A percentile compares a stretch with the other conserved stretches of the same genome.
Conservation (phyloP, 2,797 vertebrate genomes). For the Sebastes iracundus region DNA sequence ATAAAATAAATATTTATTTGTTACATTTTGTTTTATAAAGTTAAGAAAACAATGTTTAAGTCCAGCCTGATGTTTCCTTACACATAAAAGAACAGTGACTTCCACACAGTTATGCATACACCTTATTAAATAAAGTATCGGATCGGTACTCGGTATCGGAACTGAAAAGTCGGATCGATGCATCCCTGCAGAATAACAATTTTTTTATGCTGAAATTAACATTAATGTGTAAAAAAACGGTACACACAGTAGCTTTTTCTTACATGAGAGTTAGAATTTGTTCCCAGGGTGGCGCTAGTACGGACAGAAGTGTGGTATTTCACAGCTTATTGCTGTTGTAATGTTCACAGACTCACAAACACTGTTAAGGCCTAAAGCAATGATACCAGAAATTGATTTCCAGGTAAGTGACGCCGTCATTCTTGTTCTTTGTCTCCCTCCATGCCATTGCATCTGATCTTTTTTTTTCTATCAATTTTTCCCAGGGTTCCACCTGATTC, state of each 20-base stretch:
- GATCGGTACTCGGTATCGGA: no score
- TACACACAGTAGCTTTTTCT: background rate
- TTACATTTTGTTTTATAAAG: no score
- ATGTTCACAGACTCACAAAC: background rate
- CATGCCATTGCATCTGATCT: background rate
- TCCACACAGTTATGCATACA: no score
- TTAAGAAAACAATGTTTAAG: no score
- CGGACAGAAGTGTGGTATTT: constrained; percentile 18
- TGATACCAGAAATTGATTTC: background rate
- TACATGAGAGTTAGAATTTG: background rate
- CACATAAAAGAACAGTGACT: no score
- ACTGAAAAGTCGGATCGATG: no score
- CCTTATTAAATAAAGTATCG: no score
- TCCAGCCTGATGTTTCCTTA: no score
- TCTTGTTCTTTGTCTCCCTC: background rate
- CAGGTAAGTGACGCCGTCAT: background rate
- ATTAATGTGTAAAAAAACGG: background rate
- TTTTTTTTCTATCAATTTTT: background rate
- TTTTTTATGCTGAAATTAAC: no score
- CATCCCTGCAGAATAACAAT: no score
- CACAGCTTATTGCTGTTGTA: constrained; percentile 2
- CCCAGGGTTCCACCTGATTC: constrained; percentile 95
- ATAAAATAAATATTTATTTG: no score
- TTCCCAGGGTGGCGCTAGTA: background rate
- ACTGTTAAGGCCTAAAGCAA: background rate